These are phyloP conservation scores for Laticauda colubrina DNA, from an alignment of 2,113 vertebrate genomes.

Conservation along the genomic window DNA sequence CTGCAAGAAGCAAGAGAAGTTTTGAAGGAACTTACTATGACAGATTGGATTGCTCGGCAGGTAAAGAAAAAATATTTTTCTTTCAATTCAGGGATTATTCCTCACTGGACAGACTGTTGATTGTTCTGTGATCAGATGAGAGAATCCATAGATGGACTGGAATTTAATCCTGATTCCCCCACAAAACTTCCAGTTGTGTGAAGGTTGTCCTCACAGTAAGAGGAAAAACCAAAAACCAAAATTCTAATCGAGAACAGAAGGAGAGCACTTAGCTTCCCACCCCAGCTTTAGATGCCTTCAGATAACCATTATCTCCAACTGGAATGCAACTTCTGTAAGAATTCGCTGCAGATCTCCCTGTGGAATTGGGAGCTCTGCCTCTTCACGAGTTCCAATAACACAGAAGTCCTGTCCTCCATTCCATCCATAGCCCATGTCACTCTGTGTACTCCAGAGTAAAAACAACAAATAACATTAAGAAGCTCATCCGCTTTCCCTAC, in stretches of 20 bases:
- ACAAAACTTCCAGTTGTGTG: neutral
- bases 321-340: neutral
- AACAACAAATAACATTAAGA: neutral
- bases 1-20: slow-evolving; percentile 51
- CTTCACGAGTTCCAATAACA: neutral
- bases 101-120: neutral
- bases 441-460: neutral
- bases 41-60: slow-evolving; percentile 54
- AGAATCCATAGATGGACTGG: neutral
- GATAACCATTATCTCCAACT: neutral
- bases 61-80: slow-evolving; percentile 29
- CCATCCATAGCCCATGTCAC: neutral
- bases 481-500: neutral
- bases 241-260: neutral
- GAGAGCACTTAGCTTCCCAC: neutral
- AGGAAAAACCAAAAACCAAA: too few species aligned
- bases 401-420: neutral
- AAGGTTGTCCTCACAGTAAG: neutral
- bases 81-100: neutral
- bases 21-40: slow-evolving; percentile 52
- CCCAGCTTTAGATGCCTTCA: neutral
- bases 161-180: neutral
- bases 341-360: neutral
- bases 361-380: neutral
- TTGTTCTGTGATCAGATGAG: neutral